Percentiles rank a stretch among this genome's conserved stretches.
Conservation (phyloP, 2,888 invertebrate species). For the Julus scandinavius region DNA sequence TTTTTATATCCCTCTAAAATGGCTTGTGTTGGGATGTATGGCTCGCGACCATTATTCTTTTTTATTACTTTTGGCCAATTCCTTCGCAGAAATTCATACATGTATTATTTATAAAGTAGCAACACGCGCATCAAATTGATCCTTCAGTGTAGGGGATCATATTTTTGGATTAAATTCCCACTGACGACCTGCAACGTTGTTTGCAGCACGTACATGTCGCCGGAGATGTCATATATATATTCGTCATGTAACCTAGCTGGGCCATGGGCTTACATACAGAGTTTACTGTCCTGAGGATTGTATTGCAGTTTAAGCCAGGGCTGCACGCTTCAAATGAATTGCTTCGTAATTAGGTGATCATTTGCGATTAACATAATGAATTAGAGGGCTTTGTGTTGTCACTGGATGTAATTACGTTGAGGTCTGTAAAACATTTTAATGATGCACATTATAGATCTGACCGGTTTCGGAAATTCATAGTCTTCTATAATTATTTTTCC, state of each 20-base stretch:
- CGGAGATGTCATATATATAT: slow-evolving; percentile 5
- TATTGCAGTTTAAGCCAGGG: neutral
- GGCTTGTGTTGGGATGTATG: slow-evolving; percentile 5
- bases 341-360: slow-evolving; percentile 9
- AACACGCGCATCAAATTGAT: slow-evolving; percentile 9
- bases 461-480: neutral
- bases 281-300: neutral
- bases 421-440: slow-evolving; percentile 21
- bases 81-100: slow-evolving; percentile 23
- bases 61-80: neutral
- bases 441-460: neutral
- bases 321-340: neutral
- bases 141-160: slow-evolving; percentile 14
- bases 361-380: neutral
- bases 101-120: slow-evolving; percentile 30
- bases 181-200: neutral
- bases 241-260: neutral
- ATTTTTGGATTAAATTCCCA: slow-evolving; percentile 17
- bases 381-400: slow-evolving; percentile 10
- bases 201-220: neutral
- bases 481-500: neutral
- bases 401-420: neutral
- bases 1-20: slow-evolving; percentile 30
- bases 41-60: slow-evolving; percentile 17
- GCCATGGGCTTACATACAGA: neutral